Percentiles rank a stretch among this genome's conserved stretches.
Conservation (phyloP, 2,113 vertebrate genomes). For the Nycticryphes semicollaris region DNA sequence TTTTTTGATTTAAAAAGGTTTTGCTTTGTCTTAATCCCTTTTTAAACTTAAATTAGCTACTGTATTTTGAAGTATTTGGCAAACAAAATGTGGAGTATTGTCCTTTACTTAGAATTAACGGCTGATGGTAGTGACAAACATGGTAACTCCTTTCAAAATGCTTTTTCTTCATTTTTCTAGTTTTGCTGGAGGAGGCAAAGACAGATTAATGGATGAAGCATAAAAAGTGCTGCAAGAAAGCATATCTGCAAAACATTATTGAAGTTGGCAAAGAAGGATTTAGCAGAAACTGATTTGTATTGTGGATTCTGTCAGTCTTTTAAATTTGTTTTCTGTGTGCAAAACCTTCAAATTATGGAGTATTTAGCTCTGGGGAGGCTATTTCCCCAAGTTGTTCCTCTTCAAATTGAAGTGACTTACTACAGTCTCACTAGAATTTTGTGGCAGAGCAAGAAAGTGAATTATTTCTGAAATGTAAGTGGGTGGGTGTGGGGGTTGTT, state of each 20-base stretch:
- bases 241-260: background rate
- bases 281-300: background rate
- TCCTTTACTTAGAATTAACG: background rate
- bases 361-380: background rate
- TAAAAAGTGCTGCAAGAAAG: background rate
- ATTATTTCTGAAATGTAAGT: slow-evolving; percentile 18
- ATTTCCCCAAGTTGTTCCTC: background rate
- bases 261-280: background rate
- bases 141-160: background rate
- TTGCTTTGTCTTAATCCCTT: background rate
- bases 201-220: background rate
- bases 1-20: background rate
- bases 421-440: background rate
- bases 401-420: background rate
- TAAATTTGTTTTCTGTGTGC: background rate
- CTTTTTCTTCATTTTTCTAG: background rate
- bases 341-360: background rate
- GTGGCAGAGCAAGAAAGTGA: background rate
- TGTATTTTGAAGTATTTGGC: background rate
- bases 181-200: background rate
- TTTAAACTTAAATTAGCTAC: background rate
- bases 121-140: background rate
- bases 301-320: background rate
- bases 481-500: background rate
- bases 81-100: background rate